Conservation (phyloP, 2,797 vertebrate species). For the Sebastes baramenuke region DNA sequence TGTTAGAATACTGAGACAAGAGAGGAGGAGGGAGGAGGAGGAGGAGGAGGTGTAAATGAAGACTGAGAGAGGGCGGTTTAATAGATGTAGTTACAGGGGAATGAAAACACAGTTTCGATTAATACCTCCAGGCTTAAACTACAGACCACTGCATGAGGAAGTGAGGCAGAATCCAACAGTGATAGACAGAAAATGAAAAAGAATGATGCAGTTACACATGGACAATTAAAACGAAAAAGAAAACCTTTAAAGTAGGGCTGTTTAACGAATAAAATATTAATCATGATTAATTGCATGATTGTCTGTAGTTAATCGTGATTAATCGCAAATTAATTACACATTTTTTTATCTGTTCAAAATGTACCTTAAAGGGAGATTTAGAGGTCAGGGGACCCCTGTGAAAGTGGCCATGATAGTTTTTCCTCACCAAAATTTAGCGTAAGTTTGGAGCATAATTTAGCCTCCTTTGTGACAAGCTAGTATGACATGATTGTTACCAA, state of each 20-base stretch:
- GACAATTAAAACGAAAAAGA: background rate
- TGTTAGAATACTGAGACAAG: background rate
- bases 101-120: conserved; percentile 9
- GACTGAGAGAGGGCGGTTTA: conserved; percentile 3
- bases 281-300: too few species aligned
- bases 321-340: too few species aligned
- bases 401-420: too few species aligned
- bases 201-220: background rate
- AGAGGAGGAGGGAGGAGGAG: background rate
- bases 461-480: too few species aligned
- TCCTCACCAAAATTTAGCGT: too few species aligned
- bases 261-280: too few species aligned
- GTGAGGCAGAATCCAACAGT: background rate
- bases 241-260: background rate
- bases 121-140: conserved; percentile 1
- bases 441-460: too few species aligned
- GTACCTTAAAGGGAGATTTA: too few species aligned
- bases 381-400: rapidly evolving
- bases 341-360: too few species aligned
- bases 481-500: rapidly evolving
- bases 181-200: background rate
- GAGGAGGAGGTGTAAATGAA: background rate
- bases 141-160: background rate
- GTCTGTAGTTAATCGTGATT: too few species aligned
- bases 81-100: conserved; percentile 9